A percentile compares a stretch with the other conserved stretches of the same genome.
These are phyloP conservation scores for Chrysogorgia sp. DNA, from an alignment of 92 coral and sea anemone genomes.

Conservation along the genomic window DNA sequence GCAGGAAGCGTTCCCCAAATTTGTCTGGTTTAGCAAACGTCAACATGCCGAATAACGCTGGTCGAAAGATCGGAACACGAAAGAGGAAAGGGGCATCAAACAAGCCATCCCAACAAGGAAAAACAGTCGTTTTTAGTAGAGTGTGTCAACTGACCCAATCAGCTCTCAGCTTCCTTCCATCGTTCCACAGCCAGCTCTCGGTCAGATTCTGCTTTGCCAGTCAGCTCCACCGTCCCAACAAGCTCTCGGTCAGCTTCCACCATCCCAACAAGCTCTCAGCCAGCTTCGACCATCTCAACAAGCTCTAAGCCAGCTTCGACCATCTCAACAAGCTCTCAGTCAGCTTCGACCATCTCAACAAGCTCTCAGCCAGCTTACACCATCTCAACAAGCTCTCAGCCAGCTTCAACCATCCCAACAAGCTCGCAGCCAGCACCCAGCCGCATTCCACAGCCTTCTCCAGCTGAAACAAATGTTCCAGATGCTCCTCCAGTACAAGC, in stretches of 20 bases:
- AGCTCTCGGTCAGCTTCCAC: background rate
- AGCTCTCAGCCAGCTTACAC: background rate
- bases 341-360: slow-evolving; percentile 1
- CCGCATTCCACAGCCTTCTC: background rate
- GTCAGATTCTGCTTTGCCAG: background rate
- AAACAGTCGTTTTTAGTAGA: slow-evolving; percentile 47
- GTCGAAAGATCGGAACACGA: slow-evolving; percentile 54
- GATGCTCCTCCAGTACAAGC: background rate
- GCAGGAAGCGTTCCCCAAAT: slow-evolving; percentile 45
- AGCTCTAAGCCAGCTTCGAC: no score
- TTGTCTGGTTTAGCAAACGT: slow-evolving; percentile 54
- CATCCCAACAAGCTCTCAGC: background rate
- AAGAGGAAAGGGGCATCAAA: slow-evolving; percentile 52
- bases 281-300: no score
- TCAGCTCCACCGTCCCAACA: background rate
- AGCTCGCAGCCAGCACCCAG: background rate
- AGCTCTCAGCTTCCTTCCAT: no score
- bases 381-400: background rate
- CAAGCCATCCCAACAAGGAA: slow-evolving; percentile 39
- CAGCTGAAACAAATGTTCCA: background rate
- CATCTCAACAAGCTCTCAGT: background rate
- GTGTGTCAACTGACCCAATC: no score
- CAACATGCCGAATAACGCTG: slow-evolving; percentile 51
- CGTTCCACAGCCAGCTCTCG: no score
- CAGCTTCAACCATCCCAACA: background rate